These are phyloP conservation scores for Passer domesticus DNA, from an alignment of 2,113 vertebrate genomes.

Conservation along the genomic window DNA sequence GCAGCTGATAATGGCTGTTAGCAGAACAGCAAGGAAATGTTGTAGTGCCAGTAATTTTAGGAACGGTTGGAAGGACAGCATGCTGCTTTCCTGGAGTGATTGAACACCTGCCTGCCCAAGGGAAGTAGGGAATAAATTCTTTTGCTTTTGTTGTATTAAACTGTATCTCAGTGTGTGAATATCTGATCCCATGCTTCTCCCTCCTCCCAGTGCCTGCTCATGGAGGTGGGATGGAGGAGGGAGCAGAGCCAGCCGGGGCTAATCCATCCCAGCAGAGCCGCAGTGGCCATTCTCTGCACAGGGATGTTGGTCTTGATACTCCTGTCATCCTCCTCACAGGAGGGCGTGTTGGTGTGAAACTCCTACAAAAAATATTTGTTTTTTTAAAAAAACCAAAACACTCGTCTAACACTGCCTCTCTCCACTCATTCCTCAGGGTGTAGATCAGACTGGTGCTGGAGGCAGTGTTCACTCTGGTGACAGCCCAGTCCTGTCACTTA, in stretches of 20 bases:
- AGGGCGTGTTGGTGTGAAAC: background rate
- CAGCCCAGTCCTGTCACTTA: background rate
- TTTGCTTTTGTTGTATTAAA: background rate
- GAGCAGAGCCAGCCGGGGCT: background rate
- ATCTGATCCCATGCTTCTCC: background rate
- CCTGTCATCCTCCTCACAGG: fast-evolving
- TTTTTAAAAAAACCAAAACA: background rate
- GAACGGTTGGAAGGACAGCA: no score
- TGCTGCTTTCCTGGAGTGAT: background rate
- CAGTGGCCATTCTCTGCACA: background rate
- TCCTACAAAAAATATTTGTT: background rate
- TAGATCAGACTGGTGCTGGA: background rate
- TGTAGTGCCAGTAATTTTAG: fast-evolving
- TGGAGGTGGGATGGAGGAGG: background rate
- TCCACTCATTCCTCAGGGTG: background rate
- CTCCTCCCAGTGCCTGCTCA: background rate
- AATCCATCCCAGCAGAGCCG: background rate
- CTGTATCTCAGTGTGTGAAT: background rate
- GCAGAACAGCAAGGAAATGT: fast-evolving
- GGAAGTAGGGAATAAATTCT: background rate
- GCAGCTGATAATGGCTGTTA: background rate
- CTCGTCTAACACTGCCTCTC: fast-evolving
- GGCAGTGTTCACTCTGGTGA: background rate
- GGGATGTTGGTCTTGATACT: fast-evolving
- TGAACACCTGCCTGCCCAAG: background rate